A percentile compares a stretch with the other conserved stretches of the same genome.
phyloP scores from a whole-genome alignment of 1,140 invertebrate species.

The Macrotrachela quadricornifera region DNA sequence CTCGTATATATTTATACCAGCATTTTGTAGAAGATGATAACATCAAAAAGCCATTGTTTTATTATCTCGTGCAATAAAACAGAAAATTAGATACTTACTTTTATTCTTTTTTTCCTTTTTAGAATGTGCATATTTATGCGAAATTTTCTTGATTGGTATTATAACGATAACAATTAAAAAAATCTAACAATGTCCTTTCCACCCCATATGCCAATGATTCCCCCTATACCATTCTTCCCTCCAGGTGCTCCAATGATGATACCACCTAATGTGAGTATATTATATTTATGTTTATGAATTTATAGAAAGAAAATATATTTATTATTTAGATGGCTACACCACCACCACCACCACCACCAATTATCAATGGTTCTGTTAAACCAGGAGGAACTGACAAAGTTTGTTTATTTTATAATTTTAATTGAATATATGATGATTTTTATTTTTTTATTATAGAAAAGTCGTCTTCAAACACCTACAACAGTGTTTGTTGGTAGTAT shows the following conservation, averaged over 20 bases:
- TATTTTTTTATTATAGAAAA: background rate
- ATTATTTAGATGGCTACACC: background rate
- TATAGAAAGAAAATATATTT: too few species aligned
- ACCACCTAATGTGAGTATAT: background rate
- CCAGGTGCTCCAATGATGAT: slow-evolving; percentile 1
- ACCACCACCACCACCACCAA: slow-evolving; percentile 1
- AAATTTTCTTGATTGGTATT: too few species aligned
- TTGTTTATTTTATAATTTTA: too few species aligned
- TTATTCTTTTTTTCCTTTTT: too few species aligned
- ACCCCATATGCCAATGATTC: slow-evolving; percentile 2
- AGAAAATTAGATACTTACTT: too few species aligned
- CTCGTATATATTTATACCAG: too few species aligned
- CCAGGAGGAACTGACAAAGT: background rate
- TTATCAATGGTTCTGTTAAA: background rate
- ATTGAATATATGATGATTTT: background rate
- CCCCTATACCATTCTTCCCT: background rate
- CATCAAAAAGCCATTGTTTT: too few species aligned
- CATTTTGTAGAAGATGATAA: too few species aligned
- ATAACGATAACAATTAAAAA: too few species aligned
- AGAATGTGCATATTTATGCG: too few species aligned
- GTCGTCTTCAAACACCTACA: slow-evolving; percentile 31
- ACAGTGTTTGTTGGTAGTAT: slow-evolving; percentile 98
- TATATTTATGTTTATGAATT: too few species aligned
- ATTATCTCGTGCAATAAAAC: too few species aligned
- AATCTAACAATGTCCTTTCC: background rate